Evolutionary conservation across 2,113 vertebrate genomes (phyloP).

Genomic region (Charina bottae): DNA sequence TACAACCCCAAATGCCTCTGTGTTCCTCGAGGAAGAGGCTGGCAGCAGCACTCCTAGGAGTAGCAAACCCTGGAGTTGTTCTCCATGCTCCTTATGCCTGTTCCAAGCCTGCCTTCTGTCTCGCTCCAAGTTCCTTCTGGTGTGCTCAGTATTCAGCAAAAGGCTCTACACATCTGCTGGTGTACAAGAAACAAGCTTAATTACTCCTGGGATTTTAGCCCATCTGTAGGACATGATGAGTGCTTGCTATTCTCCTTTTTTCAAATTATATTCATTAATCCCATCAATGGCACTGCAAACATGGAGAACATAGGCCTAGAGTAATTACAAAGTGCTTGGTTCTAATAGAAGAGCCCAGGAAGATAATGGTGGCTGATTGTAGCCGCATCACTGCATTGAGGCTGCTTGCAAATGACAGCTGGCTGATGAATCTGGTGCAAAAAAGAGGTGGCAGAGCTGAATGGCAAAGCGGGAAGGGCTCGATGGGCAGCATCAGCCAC

Average conservation of each 20-base stretch:
- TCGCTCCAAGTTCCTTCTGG: constrained; percentile 59
- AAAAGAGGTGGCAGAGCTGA: constrained; percentile 61
- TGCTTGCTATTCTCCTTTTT: constrained; percentile 66
- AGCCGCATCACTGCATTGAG: constrained; percentile 58
- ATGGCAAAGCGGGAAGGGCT: constrained; percentile 61
- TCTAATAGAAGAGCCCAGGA: constrained; percentile 66
- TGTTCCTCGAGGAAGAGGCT: background rate
- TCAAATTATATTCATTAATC: constrained; percentile 75
- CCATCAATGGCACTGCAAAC: constrained; percentile 69
- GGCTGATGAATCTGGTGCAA: constrained; percentile 54
- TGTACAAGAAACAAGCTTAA: constrained; percentile 76
- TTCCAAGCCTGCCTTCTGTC: constrained; percentile 39
- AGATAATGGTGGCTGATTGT: constrained; percentile 73
- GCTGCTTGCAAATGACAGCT: constrained; percentile 68
- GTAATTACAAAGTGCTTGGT: constrained; percentile 72
- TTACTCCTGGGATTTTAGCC: constrained; percentile 72
- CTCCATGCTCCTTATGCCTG: background rate
- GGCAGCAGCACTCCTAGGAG: background rate
- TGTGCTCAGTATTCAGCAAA: constrained; percentile 61
- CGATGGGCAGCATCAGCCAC: constrained; percentile 38
- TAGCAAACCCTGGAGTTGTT: background rate
- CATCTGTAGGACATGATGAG: constrained; percentile 72
- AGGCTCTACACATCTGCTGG: constrained; percentile 70
- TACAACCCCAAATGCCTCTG: background rate
- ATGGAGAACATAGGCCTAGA: constrained; percentile 70